Percentiles rank a stretch among this genome's conserved stretches.
phyloP scores from a whole-genome alignment of 2,888 invertebrate species.

The Epirrhoe alternata region DNA sequence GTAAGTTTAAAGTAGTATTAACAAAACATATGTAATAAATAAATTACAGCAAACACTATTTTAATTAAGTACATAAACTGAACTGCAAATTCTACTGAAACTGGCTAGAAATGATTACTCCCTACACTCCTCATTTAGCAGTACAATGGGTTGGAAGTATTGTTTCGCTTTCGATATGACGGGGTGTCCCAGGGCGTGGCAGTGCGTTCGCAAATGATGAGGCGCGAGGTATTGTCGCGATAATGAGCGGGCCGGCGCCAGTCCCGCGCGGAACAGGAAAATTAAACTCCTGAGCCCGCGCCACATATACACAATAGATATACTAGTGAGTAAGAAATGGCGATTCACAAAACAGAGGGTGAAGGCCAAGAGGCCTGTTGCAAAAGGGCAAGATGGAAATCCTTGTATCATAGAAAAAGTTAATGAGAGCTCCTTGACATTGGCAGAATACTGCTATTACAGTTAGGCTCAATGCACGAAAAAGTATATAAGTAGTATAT shows the following conservation, averaged over 20 bases:
- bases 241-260: conserved; percentile 77
- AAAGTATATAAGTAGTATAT: no score
- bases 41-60: neutral
- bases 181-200: conserved; percentile 31
- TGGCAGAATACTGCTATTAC: no score
- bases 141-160: conserved; percentile 44
- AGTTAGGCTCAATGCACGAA: no score
- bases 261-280: conserved; percentile 82
- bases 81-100: conserved; percentile 22
- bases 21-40: neutral
- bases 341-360: no score
- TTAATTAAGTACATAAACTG: conserved; percentile 3
- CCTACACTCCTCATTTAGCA: conserved; percentile 36
- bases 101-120: conserved; percentile 21
- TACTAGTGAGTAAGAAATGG: neutral
- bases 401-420: no score
- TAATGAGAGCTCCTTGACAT: no score
- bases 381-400: no score
- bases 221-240: conserved; percentile 79
- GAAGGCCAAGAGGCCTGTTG: no score
- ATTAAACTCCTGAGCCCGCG: conserved; percentile 83
- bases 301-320: conserved; percentile 28
- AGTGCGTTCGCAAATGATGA: conserved; percentile 67
- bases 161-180: conserved; percentile 48
- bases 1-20: no score